These are phyloP conservation scores for Diplazon laetatorius DNA, from an alignment of 2,888 invertebrate species.

Conservation along the genomic window DNA sequence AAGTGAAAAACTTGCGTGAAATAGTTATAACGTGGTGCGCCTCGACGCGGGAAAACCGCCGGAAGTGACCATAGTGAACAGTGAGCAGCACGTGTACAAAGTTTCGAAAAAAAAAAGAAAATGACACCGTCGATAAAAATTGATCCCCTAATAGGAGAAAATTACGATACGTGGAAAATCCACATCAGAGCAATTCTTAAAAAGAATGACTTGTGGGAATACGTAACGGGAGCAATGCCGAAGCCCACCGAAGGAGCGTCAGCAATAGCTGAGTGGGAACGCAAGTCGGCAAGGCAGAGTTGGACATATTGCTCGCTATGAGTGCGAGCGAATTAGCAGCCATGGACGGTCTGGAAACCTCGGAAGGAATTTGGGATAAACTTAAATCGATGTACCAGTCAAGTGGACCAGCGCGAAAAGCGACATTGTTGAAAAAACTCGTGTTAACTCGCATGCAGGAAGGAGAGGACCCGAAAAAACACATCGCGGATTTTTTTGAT, in stretches of 20 bases:
- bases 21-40: neutral
- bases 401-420: too few relatives aligned
- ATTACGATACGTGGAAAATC: constrained; percentile 62
- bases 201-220: constrained; percentile 64
- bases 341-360: constrained; percentile 24
- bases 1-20: neutral
- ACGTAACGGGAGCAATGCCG: constrained; percentile 25
- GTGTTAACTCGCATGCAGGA: constrained; percentile 61
- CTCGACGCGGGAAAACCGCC: too few relatives aligned
- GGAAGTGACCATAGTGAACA: too few relatives aligned
- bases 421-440: constrained; percentile 35
- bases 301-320: constrained; percentile 58
- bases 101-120: too few relatives aligned
- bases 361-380: constrained; percentile 61
- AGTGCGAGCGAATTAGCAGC: constrained; percentile 54
- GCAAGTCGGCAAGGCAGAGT: constrained; percentile 29
- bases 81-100: too few relatives aligned
- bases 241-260: too few relatives aligned
- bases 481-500: constrained; percentile 54
- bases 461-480: constrained; percentile 56
- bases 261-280: too few relatives aligned
- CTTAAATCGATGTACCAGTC: constrained; percentile 32
- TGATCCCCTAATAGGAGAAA: constrained; percentile 26
- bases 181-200: constrained; percentile 60
- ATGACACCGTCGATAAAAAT: neutral